These are phyloP conservation scores for Ochlodes sylvanus DNA, from an alignment of 2,888 invertebrate genomes.

Conservation along the genomic window DNA sequence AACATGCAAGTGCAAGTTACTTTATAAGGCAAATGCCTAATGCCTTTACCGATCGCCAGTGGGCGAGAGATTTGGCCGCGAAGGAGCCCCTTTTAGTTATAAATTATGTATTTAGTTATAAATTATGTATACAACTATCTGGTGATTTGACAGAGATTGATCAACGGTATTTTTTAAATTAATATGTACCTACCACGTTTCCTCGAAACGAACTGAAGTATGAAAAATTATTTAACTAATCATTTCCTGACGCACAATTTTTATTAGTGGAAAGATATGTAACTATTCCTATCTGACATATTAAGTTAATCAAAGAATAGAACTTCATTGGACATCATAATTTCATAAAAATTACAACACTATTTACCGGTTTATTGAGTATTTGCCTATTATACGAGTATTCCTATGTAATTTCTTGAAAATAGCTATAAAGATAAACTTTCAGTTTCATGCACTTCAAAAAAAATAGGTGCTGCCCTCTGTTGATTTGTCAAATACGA, in stretches of 20 bases:
- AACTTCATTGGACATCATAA: no score
- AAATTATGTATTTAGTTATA: slow-evolving; percentile 28
- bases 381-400: no score
- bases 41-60: slow-evolving; percentile 12
- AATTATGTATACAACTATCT: slow-evolving; percentile 7
- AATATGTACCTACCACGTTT: neutral
- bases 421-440: no score
- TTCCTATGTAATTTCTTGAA: no score
- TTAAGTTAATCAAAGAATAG: no score
- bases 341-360: no score
- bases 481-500: no score
- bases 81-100: slow-evolving; percentile 24
- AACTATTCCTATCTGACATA: no score
- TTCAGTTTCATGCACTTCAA: no score
- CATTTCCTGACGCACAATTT: neutral
- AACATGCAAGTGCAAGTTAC: slow-evolving; percentile 33
- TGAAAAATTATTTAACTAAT: neutral
- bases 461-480: no score
- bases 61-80: slow-evolving; percentile 28
- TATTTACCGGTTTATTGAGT: no score
- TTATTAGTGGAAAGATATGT: neutral
- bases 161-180: slow-evolving; percentile 21
- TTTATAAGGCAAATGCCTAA: slow-evolving; percentile 27
- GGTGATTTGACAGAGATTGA: slow-evolving; percentile 32
- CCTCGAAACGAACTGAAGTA: neutral